Percentiles rank a stretch among this genome's conserved stretches.
These are phyloP conservation scores for Crossaster papposus DNA, from an alignment of 53 echinoderm and acorn worm species.

Conservation along the genomic window DNA sequence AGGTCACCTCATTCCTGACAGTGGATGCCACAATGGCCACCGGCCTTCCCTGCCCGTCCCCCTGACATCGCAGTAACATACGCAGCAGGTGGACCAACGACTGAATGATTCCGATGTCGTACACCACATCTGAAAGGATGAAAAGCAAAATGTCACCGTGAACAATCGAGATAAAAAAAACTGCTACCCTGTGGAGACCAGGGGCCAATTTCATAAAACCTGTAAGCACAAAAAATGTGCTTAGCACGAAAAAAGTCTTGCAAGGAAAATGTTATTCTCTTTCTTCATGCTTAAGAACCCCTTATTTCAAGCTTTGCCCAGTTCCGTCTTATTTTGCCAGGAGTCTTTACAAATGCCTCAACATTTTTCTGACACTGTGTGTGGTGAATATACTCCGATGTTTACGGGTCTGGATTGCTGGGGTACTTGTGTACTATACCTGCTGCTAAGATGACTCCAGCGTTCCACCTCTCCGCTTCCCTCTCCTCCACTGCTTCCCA, in stretches of 20 bases:
- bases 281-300: too few species aligned
- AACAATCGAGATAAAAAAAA: not conserved
- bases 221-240: too few species aligned
- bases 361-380: not conserved
- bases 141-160: not conserved
- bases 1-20: constrained; percentile 73
- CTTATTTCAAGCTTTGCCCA: too few species aligned
- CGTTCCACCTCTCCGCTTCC: constrained; percentile 37
- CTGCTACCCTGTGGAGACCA: too few species aligned
- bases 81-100: constrained; percentile 63
- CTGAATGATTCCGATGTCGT: constrained; percentile 67
- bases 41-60: constrained; percentile 2
- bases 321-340: too few species aligned
- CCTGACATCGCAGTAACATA: constrained; percentile 29
- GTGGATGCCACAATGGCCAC: constrained; percentile 75
- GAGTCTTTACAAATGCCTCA: not conserved
- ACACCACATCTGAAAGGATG: constrained; percentile 71
- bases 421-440: constrained; percentile 42
- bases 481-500: constrained; percentile 64
- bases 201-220: too few species aligned
- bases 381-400: not conserved
- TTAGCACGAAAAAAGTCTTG: too few species aligned
- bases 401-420: not conserved
- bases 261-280: too few species aligned
- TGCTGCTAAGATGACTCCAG: constrained; percentile 76